Evolutionary conservation across 2,888 invertebrate genomes (phyloP).

Genomic region (Drosophila anomalipes): DNA sequence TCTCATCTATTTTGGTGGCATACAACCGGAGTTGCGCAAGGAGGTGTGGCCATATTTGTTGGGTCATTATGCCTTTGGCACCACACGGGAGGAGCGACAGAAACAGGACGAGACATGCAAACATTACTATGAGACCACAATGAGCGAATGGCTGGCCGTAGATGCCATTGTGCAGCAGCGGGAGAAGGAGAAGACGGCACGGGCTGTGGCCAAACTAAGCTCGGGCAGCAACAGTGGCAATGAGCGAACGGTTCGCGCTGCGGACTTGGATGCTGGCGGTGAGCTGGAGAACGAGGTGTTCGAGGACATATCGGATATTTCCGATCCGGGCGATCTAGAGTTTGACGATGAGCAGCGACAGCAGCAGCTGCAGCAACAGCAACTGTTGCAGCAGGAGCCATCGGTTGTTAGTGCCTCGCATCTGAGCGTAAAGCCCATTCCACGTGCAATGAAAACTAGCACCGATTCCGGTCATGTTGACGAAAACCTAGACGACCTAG

Average conservation of each 20-base stretch:
- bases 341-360: conserved; percentile 77
- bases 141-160: conserved; percentile 98
- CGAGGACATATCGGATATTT: conserved; percentile 87
- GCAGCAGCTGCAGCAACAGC: conserved; percentile 25
- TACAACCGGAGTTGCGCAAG: conserved; percentile 91
- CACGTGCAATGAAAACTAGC: conserved; percentile 84
- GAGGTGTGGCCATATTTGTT: conserved; percentile 96
- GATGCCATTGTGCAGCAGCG: conserved; percentile 95
- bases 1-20: conserved; percentile 94
- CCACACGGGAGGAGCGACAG: conserved; percentile 88
- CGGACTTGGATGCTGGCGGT: conserved; percentile 86
- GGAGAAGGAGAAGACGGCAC: conserved; percentile 93
- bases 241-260: conserved; percentile 86
- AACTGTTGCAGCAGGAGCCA: conserved; percentile 21
- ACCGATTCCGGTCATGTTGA: conserved; percentile 85
- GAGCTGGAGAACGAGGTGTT: conserved; percentile 87
- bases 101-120: conserved; percentile 89
- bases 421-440: conserved; percentile 79
- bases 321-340: conserved; percentile 85
- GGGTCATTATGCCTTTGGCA: conserved; percentile 93
- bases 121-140: conserved; percentile 93
- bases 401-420: conserved; percentile 35
- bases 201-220: conserved; percentile 93
- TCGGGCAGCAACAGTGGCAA: conserved; percentile 89
- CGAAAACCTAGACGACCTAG: conserved; percentile 84